Evolutionary conservation across 92 coral and sea anemone species (phyloP).

Genomic region (Parazoanthus atlanticus): DNA sequence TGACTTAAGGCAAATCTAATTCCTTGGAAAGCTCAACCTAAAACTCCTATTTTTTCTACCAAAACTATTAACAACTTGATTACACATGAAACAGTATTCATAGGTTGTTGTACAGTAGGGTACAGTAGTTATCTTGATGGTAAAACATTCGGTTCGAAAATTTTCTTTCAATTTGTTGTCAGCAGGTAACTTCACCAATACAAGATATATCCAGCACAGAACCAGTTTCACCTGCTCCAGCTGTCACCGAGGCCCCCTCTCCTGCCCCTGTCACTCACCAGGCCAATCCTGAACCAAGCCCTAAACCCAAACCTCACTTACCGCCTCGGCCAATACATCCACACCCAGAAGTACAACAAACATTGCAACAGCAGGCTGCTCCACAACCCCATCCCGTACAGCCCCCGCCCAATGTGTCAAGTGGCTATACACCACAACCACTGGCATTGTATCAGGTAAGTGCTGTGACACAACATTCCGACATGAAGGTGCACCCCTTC

Average conservation of each 20-base stretch:
- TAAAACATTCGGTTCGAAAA: background rate
- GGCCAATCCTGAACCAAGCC: constrained; percentile 77
- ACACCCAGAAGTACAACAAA: constrained; percentile 85
- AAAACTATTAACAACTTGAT: background rate
- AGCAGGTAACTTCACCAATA: constrained; percentile 28
- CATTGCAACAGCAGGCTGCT: constrained; percentile 45
- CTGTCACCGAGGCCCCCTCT: constrained; percentile 41
- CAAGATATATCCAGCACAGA: constrained; percentile 32
- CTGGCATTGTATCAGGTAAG: constrained; percentile 90
- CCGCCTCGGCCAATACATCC: constrained; percentile 86
- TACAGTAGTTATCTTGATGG: background rate
- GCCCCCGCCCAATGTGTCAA: constrained; percentile 44
- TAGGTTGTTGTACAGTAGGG: background rate
- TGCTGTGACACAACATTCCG: background rate
- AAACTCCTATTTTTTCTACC: background rate
- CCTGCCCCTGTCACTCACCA: constrained; percentile 38
- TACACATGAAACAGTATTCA: background rate
- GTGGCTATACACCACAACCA: constrained; percentile 78
- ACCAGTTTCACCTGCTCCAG: constrained; percentile 27
- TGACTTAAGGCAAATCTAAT: too few species aligned
- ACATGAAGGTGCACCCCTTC: too few species aligned
- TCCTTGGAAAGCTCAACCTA: background rate
- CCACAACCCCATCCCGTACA: constrained; percentile 43
- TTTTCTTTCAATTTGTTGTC: background rate
- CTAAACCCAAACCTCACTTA: constrained; percentile 82